These are phyloP conservation scores for Ochropacha duplaris DNA, from an alignment of 2,888 invertebrate species.

Conservation along the genomic window DNA sequence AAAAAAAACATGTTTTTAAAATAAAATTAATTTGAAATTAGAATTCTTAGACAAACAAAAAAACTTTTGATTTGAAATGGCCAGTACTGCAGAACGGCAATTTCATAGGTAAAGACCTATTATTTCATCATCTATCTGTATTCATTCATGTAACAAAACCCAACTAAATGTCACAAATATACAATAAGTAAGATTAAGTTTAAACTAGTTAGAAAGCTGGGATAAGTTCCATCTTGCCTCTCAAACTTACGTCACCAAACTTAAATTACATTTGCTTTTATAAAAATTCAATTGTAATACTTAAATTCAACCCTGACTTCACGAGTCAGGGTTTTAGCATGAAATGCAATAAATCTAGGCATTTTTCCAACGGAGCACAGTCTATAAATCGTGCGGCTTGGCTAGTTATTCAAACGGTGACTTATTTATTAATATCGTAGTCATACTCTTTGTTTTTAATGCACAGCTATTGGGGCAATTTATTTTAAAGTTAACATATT, in stretches of 20 bases:
- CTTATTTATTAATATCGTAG: conserved; percentile 38
- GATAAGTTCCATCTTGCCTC: neutral
- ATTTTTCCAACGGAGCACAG: conserved; percentile 33
- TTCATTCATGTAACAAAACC: neutral
- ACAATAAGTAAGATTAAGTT: neutral
- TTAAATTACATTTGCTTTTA: neutral
- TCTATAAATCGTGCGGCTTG: conserved; percentile 35
- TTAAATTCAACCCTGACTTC: neutral
- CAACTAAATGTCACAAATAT: neutral
- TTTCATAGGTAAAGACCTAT: no score
- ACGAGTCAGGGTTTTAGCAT: conserved; percentile 10
- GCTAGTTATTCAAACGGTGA: conserved; percentile 34
- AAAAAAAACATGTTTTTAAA: no score
- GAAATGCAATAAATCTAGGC: conserved; percentile 33
- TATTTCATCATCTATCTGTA: no score
- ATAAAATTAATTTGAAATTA: no score
- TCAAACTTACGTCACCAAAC: neutral
- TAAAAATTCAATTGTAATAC: neutral
- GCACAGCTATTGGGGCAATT: conserved; percentile 7
- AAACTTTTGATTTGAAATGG: no score
- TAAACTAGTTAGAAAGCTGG: neutral
- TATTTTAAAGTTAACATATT: neutral
- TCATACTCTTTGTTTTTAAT: conserved; percentile 19
- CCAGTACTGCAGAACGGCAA: no score
- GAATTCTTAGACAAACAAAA: no score